Evolutionary conservation across 2,888 invertebrate genomes (phyloP), one percentile per base, ranked within the genome.

Genomic region (Polylopha cassiicola): DNA sequence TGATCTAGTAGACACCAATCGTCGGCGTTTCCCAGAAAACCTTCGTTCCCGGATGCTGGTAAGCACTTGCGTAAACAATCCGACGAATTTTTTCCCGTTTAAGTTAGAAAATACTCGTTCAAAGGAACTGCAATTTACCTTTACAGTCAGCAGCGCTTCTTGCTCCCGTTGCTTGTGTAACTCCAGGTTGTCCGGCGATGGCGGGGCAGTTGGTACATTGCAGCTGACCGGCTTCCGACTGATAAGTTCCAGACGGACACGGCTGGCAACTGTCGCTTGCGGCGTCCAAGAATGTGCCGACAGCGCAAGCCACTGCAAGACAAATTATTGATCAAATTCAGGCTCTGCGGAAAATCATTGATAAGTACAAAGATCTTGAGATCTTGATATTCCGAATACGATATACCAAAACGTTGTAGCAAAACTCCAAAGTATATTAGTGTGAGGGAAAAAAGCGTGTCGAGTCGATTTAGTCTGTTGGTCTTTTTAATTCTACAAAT

Each of bases 241-340:
- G 98, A 73, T 97, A 99, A 0, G 92, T 93, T 47, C 98, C 98
- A 22, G 92, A 86, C 0, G 94, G 92, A 61, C 98, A 98, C 13
- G 93, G 90, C 24, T 91, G 84, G 68, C 98, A 98, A 9, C 90
- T 88, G 60, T 92, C 91, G 43, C 91, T 91, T 3, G 89, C 89
- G 24, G 89, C 88, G 49, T 95, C 90, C 65, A 93, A 94, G 85
- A 87, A 97, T 1, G 95, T 95, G 45, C 98, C 98, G 47, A 96
- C 91, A 8, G 97, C 92, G 70, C 98, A 98, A 13, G 96, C 94
- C 37, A 97, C 94, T 93, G 71, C 55, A 63, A 41, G 1, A 16
- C 9, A 44, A 30, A 18, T 32, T 21, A 9, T 26, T 30, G 23
- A 30, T 6, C 24, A 28, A 31, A 29, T 34, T 16, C 14, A 7